phyloP scores from a whole-genome alignment of 2,113 vertebrate genomes.

The Microtus oregoni region DNA sequence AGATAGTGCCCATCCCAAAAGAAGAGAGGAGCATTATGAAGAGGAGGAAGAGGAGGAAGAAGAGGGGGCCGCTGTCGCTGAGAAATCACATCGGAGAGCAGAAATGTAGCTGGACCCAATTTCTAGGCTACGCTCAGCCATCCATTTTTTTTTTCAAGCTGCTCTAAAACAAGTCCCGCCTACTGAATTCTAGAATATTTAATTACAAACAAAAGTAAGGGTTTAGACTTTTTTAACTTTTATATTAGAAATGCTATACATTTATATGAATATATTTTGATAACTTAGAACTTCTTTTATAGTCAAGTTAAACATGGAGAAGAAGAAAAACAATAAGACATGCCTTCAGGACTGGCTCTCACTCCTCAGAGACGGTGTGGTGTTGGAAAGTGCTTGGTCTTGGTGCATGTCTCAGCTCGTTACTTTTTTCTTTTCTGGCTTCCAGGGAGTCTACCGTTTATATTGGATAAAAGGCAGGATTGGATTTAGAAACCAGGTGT shows the following conservation, averaged over 20 bases:
- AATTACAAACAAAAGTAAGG: conserved; percentile 68
- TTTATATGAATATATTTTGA: conserved; percentile 89
- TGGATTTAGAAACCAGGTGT: neutral
- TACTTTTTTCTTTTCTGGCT: neutral
- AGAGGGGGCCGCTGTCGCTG: conserved; percentile 84
- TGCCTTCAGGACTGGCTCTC: conserved; percentile 4
- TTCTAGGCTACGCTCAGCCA: neutral
- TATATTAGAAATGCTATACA: conserved; percentile 84
- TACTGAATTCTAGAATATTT: conserved; percentile 81
- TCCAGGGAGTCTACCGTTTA: neutral
- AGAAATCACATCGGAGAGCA: conserved; percentile 89
- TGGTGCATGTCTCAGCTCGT: conserved; percentile 54
- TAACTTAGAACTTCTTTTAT: conserved; percentile 87
- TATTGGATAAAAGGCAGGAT: conserved; percentile 49
- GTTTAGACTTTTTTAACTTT: conserved; percentile 84
- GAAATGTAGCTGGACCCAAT: conserved; percentile 90
- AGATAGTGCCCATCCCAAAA: conserved; percentile 83
- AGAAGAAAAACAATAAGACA: conserved; percentile 44
- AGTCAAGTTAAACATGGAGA: conserved; percentile 78
- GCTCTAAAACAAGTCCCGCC: conserved; percentile 63
- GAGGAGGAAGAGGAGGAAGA: conserved; percentile 93
- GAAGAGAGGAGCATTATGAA: conserved; percentile 93
- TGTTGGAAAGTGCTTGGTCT: conserved; percentile 38
- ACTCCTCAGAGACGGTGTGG: conserved; percentile 40
- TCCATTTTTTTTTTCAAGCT: conserved; percentile 51